Evolutionary conservation across 2,797 vertebrate species (phyloP).

Genomic region (Botia kubotai): DNA sequence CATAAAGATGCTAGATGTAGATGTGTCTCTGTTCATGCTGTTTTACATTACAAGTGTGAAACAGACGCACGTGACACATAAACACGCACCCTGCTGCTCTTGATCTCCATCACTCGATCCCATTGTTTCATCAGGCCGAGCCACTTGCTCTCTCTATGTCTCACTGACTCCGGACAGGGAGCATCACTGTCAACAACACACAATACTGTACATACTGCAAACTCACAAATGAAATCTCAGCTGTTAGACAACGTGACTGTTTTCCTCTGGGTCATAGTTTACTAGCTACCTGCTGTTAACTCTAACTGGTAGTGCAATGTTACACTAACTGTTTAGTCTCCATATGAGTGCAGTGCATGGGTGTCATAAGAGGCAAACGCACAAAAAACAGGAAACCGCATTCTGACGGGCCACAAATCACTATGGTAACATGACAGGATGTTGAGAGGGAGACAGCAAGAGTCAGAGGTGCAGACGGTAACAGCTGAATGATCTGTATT

Average conservation of each 20-base stretch:
- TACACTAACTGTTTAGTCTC: background rate
- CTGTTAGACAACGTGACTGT: too few species aligned
- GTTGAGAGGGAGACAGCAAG: constrained; percentile 62
- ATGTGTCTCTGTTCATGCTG: too few species aligned
- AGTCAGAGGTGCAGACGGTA: constrained; percentile 63
- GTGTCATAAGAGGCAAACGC: constrained; percentile 37
- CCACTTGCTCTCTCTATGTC: constrained; percentile 89
- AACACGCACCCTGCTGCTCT: constrained; percentile 82
- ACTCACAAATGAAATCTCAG: background rate
- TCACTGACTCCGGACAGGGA: constrained; percentile 81
- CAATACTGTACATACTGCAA: background rate
- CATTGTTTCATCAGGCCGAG: constrained; percentile 85
- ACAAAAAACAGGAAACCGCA: constrained; percentile 86
- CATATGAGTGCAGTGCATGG: constrained; percentile 22
- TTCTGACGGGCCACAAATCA: constrained; percentile 66
- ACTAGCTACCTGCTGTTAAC: background rate
- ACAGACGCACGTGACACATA: background rate
- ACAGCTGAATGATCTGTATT: constrained; percentile 27
- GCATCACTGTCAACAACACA: constrained; percentile 70
- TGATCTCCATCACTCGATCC: constrained; percentile 81
- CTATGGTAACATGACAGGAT: constrained; percentile 78
- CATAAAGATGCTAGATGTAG: too few species aligned
- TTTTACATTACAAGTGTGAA: too few species aligned
- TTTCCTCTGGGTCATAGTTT: background rate
- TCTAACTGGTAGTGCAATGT: background rate